These are phyloP conservation scores for Takifugu flavidus DNA, from an alignment of 2,113 vertebrate genomes.

Conservation along the genomic window DNA sequence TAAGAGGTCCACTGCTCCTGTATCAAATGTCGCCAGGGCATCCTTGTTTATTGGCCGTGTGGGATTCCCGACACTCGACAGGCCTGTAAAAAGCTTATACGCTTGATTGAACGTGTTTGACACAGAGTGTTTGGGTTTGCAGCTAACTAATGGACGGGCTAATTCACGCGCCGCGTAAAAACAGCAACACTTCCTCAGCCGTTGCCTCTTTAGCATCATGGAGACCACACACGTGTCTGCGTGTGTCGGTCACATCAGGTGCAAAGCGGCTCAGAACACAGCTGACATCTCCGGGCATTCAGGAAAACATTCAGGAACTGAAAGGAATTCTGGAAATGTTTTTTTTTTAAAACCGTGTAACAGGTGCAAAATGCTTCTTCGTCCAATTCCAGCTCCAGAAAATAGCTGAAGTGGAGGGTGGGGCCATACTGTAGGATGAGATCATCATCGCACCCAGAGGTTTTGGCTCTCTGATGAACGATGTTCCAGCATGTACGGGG, in stretches of 20 bases:
- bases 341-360: slow-evolving; percentile 19
- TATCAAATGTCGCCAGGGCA: slow-evolving; percentile 10
- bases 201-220: background rate
- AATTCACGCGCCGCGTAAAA: slow-evolving; percentile 16
- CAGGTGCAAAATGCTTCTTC: slow-evolving; percentile 29
- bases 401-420: slow-evolving; percentile 18
- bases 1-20: background rate
- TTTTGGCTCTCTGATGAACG: slow-evolving; percentile 4
- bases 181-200: slow-evolving; percentile 2
- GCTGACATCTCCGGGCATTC: background rate
- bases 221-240: slow-evolving; percentile 11
- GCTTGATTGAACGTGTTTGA: slow-evolving; percentile 30
- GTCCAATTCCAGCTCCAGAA: background rate
- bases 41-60: slow-evolving; percentile 23
- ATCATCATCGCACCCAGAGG: slow-evolving; percentile 21
- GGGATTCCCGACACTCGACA: slow-evolving; percentile 5
- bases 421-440: slow-evolving; percentile 30
- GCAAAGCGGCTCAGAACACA: slow-evolving; percentile 13
- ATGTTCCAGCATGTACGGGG: slow-evolving; percentile 36
- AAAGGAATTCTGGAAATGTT: slow-evolving; percentile 55
- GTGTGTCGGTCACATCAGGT: slow-evolving; percentile 13
- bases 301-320: slow-evolving; percentile 4
- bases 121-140: slow-evolving; percentile 17
- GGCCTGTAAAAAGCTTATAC: slow-evolving; percentile 45
- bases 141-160: slow-evolving; percentile 19